These are phyloP conservation scores for Syrmaticus mikado DNA, from an alignment of 2,113 vertebrate species.

Conservation along the genomic window DNA sequence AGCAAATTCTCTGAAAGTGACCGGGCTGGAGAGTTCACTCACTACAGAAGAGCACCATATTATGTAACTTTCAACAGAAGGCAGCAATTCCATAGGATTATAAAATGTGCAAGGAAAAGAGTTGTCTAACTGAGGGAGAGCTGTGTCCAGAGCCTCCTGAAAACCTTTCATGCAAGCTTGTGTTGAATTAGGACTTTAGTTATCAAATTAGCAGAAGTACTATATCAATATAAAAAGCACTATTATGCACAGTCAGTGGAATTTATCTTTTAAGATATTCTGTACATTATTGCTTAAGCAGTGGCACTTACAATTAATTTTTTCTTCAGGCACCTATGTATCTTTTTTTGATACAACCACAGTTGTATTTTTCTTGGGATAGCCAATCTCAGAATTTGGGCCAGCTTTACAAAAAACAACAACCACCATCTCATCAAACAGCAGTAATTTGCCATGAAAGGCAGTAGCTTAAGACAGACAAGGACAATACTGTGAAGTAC, in stretches of 20 bases:
- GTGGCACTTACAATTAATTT: background rate
- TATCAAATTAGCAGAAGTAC: background rate
- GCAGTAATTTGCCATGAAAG: background rate
- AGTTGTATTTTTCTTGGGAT: background rate
- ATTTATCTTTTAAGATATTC: background rate
- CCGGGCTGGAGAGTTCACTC: background rate
- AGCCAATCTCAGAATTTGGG: background rate
- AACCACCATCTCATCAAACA: background rate
- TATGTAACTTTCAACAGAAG: background rate
- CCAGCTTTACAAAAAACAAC: background rate
- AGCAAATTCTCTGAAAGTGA: background rate
- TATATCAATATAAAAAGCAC: background rate
- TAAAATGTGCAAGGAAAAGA: background rate
- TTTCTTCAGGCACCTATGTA: background rate
- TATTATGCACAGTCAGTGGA: background rate
- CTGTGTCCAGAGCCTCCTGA: background rate
- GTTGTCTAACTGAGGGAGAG: background rate
- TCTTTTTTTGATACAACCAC: background rate
- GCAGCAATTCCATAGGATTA: background rate
- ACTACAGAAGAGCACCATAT: background rate
- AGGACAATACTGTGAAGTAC: background rate
- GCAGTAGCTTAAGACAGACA: background rate
- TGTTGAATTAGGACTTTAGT: background rate
- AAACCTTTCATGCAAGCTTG: background rate
- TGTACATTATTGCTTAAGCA: slow-evolving; percentile 32